phyloP scores from a whole-genome alignment of 2,888 invertebrate genomes.

The Drosophila mimica region DNA sequence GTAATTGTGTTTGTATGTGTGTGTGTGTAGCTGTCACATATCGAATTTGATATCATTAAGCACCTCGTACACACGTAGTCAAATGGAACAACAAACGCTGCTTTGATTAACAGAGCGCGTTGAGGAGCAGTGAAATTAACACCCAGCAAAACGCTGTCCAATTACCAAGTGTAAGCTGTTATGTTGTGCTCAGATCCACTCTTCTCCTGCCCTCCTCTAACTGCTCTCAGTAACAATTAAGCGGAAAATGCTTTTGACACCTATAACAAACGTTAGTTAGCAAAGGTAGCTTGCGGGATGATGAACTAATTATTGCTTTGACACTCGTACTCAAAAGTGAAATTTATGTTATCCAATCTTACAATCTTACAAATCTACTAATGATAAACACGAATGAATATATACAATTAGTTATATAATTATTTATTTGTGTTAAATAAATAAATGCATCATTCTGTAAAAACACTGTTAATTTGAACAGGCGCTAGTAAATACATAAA shows the following conservation, averaged over 20 bases:
- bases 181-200: neutral
- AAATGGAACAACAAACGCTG: slow-evolving; percentile 23
- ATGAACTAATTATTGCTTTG: neutral
- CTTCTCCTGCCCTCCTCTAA: slow-evolving; percentile 12
- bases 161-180: slow-evolving; percentile 47
- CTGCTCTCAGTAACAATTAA: slow-evolving; percentile 46
- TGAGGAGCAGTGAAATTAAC: slow-evolving; percentile 32
- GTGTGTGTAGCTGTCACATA: neutral
- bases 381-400: neutral
- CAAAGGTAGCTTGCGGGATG: neutral
- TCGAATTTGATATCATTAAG: slow-evolving; percentile 17
- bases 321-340: neutral
- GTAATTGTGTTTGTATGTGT: neutral
- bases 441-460: no score
- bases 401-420: neutral
- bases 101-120: slow-evolving; percentile 62
- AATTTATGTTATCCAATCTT: neutral
- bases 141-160: slow-evolving; percentile 41
- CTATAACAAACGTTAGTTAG: slow-evolving; percentile 10
- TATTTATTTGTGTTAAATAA: neutral
- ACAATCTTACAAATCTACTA: neutral
- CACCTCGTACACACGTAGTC: slow-evolving; percentile 35
- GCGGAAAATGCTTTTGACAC: slow-evolving; percentile 52
- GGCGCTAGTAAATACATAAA: neutral
- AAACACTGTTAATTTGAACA: neutral